Base-by-base conservation (phyloP, 1,140 invertebrate genomes). In the Coptotermes formosanus region DNA sequence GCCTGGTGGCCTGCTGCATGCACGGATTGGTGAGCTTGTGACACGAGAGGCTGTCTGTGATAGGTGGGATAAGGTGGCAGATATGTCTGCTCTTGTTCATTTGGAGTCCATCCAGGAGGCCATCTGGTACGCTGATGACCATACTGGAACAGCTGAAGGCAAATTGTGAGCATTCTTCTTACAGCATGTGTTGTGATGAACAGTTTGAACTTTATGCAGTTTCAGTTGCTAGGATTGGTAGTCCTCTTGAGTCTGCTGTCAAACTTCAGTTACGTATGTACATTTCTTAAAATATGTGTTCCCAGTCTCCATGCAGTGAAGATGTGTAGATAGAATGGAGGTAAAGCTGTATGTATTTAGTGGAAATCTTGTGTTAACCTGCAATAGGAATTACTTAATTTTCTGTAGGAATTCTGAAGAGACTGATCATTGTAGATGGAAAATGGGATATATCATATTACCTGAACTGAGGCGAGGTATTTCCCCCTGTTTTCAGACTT, bases 21-120 rank as follows among this genome's bases (percentile, higher is more conserved):
- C 91, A 23, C 91, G 92, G 88, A 90, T 91, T 87, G 91, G 89
- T 14, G 93, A 94, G 87, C 88, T 90, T 86, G 94, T 96, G 1
- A 94, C 94, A 6, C 92, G 94, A 12, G 96, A 97, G 91, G 93
- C 93, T 89, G 98, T 99, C 0, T 91, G 94, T 89, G 94, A 97
- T 88, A 95, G 94, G 86, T 99, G 98, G 98, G 90, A 92, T 0
- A 91, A 94, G 87, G 94, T 99, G n/a, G 95, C 94, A 32, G 95
- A 99, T 89, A 98, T 99, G 95, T 92, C 91, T 0, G 90, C 94
- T 82, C 92, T 95, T 11, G 92, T 93, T 88, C 92, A 93, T 86
- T 92, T 94, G 55, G 90, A 93, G 38, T 92, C 93, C 55, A 94
- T 93, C 44, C 90, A 92, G 88, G 95, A 95, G 88, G 94, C 93